These are phyloP conservation scores for Apodemia mormo DNA, from an alignment of 2,888 invertebrate genomes.

Conservation along the genomic window DNA sequence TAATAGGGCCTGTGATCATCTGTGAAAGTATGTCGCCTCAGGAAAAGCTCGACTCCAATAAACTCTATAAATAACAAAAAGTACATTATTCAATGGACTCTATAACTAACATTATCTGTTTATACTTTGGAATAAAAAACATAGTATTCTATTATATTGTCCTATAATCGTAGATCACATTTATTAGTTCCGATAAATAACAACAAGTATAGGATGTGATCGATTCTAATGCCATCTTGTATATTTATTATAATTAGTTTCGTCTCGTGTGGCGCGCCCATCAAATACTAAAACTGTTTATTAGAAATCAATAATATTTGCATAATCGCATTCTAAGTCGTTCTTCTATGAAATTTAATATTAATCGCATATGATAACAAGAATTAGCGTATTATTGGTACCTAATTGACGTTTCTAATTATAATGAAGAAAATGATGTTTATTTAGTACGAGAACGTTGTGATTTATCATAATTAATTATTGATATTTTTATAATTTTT, in stretches of 20 bases:
- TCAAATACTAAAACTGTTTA: constrained; percentile 67
- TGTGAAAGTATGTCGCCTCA: constrained; percentile 63
- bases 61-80: constrained; percentile 72
- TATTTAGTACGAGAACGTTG: not conserved
- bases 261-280: constrained; percentile 61
- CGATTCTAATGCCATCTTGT: constrained; percentile 75
- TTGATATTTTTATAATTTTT: not conserved
- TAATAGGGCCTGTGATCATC: constrained; percentile 42
- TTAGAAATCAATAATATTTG: constrained; percentile 78
- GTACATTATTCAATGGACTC: constrained; percentile 63
- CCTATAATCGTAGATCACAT: constrained; percentile 76
- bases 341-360: constrained; percentile 72
- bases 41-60: constrained; percentile 74
- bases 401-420: constrained; percentile 11
- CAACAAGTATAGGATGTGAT: constrained; percentile 70
- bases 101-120: constrained; percentile 63
- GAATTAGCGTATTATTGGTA: constrained; percentile 64
- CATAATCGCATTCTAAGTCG: constrained; percentile 73
- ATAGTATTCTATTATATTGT: constrained; percentile 56
- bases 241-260: constrained; percentile 77
- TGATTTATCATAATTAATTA: not conserved
- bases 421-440: not conserved
- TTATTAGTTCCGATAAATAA: constrained; percentile 79
- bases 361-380: constrained; percentile 71
- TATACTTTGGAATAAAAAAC: constrained; percentile 54